Evolutionary conservation across 2,888 invertebrate species (phyloP).

Genomic region (Pandemis heparana): DNA sequence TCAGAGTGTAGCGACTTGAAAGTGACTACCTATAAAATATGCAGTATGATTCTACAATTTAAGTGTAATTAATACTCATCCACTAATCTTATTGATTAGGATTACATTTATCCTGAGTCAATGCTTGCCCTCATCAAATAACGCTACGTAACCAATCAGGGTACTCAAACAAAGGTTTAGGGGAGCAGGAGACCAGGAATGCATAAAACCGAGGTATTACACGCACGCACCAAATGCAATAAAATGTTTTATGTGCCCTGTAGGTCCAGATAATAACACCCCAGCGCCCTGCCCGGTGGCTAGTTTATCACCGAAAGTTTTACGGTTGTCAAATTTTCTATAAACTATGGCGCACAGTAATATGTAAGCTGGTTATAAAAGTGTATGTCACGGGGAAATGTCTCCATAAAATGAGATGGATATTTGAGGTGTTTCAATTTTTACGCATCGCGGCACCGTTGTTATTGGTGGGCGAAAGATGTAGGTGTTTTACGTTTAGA

Average conservation of each 20-base stretch:
- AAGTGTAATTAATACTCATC: not conserved
- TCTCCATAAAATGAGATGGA: slow-evolving; percentile 39
- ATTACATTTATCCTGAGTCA: not conserved
- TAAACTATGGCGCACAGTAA: slow-evolving; percentile 57
- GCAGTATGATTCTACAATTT: not conserved
- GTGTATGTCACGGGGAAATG: slow-evolving; percentile 42
- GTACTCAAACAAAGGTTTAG: slow-evolving; percentile 67
- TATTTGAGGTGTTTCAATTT: slow-evolving; percentile 38
- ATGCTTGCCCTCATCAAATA: slow-evolving; percentile 34
- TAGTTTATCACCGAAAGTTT: slow-evolving; percentile 72
- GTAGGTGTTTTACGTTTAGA: not conserved
- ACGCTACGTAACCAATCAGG: slow-evolving; percentile 71
- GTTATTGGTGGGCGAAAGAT: not conserved
- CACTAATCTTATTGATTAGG: slow-evolving; percentile 1
- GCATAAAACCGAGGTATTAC: slow-evolving; percentile 62
- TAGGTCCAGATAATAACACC: slow-evolving; percentile 70
- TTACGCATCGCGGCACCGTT: slow-evolving; percentile 22
- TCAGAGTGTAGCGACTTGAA: too few species aligned
- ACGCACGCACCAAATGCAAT: slow-evolving; percentile 66
- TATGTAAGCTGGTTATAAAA: slow-evolving; percentile 38
- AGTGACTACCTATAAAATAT: not conserved
- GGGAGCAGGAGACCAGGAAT: slow-evolving; percentile 52
- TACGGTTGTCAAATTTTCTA: slow-evolving; percentile 82
- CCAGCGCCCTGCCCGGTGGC: slow-evolving; percentile 61
- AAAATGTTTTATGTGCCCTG: slow-evolving; percentile 78